A percentile compares a stretch with the other conserved stretches of the same genome.
phyloP scores from a whole-genome alignment of 2,113 vertebrate genomes.

The Menura novaehollandiae region DNA sequence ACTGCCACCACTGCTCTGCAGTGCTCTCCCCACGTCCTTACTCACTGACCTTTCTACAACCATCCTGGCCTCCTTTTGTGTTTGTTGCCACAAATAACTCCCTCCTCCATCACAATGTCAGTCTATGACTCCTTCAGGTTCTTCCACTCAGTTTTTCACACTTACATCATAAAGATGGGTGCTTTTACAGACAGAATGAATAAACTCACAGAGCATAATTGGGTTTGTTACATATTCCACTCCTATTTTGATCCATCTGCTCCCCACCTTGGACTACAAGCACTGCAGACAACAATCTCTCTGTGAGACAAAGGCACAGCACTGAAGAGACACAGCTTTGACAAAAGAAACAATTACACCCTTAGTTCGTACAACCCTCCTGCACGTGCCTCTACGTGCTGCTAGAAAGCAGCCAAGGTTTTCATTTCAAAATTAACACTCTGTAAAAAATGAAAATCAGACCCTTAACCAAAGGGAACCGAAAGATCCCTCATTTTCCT shows the following conservation, averaged over 20 bases:
- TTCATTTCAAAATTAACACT: not conserved
- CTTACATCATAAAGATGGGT: not conserved
- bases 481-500: not conserved
- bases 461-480: not conserved
- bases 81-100: not conserved
- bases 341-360: not conserved
- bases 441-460: not conserved
- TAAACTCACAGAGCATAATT: not conserved
- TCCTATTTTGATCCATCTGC: not conserved
- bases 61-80: not conserved
- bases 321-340: not conserved
- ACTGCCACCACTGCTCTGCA: not conserved
- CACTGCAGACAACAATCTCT: not conserved
- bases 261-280: not conserved
- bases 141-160: not conserved
- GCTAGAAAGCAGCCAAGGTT: not conserved
- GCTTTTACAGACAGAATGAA: not conserved
- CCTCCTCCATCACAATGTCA: not conserved
- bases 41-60: slow-evolving; percentile 23
- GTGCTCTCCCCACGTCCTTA: not conserved
- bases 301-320: not conserved
- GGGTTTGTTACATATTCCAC: not conserved
- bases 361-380: not conserved
- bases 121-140: not conserved
- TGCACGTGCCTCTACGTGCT: not conserved